These are phyloP conservation scores for Pseudomyrmex cubaensis DNA, from an alignment of 1,140 invertebrate genomes.

Conservation along the genomic window DNA sequence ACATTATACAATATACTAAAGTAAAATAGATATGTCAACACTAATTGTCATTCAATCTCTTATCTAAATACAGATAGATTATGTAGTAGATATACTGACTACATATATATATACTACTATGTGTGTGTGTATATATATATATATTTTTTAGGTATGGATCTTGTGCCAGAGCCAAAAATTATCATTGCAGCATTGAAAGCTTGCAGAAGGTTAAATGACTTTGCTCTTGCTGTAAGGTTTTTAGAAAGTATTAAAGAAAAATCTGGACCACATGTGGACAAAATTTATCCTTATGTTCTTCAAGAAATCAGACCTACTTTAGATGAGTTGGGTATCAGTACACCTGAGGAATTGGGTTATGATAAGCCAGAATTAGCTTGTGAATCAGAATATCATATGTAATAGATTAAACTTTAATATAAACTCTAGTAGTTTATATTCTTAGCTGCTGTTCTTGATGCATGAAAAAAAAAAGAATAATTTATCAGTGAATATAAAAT, in stretches of 20 bases:
- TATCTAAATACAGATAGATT: no score
- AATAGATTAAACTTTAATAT: slow-evolving; percentile 74
- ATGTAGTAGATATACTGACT: no score
- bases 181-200: slow-evolving; percentile 96
- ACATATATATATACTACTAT: not conserved
- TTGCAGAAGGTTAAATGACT: slow-evolving; percentile 97
- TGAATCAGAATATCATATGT: slow-evolving; percentile 90
- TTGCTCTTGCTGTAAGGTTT: slow-evolving; percentile 95
- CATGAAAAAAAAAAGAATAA: slow-evolving; percentile 2
- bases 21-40: no score
- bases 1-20: no score
- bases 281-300: slow-evolving; percentile 96
- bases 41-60: no score
- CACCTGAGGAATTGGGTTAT: slow-evolving; percentile 98
- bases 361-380: slow-evolving; percentile 98
- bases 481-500: slow-evolving; percentile 7
- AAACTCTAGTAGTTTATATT: slow-evolving; percentile 63
- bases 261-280: slow-evolving; percentile 91
- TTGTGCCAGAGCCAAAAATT: slow-evolving; percentile 97
- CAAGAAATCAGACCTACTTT: slow-evolving; percentile 97
- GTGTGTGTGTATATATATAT: no score
- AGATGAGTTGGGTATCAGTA: slow-evolving; percentile 96
- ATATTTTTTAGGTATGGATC: slow-evolving; percentile 90
- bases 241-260: slow-evolving; percentile 97
- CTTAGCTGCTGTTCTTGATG: slow-evolving; percentile 41